These are phyloP conservation scores for Euleptes europaea DNA, from an alignment of 2,113 vertebrate genomes.

Conservation along the genomic window DNA sequence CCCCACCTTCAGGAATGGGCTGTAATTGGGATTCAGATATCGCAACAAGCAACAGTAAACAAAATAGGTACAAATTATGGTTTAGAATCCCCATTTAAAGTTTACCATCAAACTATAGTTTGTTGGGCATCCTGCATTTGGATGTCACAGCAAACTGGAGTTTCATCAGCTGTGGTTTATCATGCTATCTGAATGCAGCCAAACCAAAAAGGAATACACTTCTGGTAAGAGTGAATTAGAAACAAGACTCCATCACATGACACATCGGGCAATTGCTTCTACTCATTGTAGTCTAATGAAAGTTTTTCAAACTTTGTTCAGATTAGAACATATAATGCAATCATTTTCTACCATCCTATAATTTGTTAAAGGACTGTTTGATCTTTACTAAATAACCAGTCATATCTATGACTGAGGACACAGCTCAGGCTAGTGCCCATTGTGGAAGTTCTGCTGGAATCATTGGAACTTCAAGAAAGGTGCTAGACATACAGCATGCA, in stretches of 20 bases:
- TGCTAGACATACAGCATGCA: neutral
- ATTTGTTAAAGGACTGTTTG: neutral
- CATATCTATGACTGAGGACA: neutral
- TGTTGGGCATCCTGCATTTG: no score
- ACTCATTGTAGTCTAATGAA: neutral
- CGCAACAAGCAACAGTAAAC: no score
- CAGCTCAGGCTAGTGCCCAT: neutral
- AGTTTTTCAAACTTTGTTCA: neutral
- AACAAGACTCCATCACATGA: neutral
- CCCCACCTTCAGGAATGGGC: no score
- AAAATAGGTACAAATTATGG: no score
- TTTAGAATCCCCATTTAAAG: no score
- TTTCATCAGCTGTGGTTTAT: no score
- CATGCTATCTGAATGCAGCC: no score
- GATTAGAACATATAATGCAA: neutral
- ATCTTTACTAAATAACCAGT: neutral
- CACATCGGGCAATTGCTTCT: neutral
- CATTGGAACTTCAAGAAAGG: neutral
- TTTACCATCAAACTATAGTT: no score
- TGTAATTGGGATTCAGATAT: no score
- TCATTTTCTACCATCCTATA: neutral
- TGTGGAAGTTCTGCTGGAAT: neutral
- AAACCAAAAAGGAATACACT: neutral
- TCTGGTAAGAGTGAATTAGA: neutral
- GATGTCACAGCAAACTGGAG: no score